phyloP scores from a whole-genome alignment of 1,140 invertebrate species.

The Lysiphlebus fabarum region DNA sequence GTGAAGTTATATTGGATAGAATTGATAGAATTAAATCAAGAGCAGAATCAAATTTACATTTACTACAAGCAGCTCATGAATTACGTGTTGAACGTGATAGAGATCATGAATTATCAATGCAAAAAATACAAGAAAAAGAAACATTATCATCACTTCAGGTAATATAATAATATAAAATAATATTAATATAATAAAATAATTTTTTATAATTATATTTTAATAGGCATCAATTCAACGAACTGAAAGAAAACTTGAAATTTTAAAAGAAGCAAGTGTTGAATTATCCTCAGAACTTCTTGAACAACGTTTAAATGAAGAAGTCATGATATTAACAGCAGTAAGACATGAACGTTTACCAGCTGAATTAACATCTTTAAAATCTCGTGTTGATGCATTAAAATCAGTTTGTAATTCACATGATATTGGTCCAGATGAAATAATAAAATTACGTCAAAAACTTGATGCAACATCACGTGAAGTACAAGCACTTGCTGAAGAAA shows the following conservation, averaged over 20 bases:
- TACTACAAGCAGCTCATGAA: slow-evolving; percentile 66
- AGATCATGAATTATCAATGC: slow-evolving; percentile 63
- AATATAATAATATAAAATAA: slow-evolving; percentile 7
- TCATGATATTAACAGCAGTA: slow-evolving; percentile 63
- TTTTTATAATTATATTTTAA: slow-evolving; percentile 13
- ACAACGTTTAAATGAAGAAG: slow-evolving; percentile 74
- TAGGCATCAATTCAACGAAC: slow-evolving; percentile 42
- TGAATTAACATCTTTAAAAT: slow-evolving; percentile 63
- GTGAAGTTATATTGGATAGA: slow-evolving; percentile 73
- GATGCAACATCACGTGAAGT: slow-evolving; percentile 40
- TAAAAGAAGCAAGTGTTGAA: slow-evolving; percentile 54
- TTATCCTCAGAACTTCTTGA: slow-evolving; percentile 58
- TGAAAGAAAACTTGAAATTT: slow-evolving; percentile 38
- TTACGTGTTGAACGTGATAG: slow-evolving; percentile 71
- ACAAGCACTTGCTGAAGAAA: slow-evolving; percentile 42
- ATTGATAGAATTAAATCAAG: slow-evolving; percentile 60
- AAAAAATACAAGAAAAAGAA: slow-evolving; percentile 45
- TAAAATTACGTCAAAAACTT: slow-evolving; percentile 53
- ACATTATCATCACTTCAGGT: slow-evolving; percentile 40
- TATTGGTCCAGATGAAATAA: slow-evolving; percentile 66
- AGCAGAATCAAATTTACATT: slow-evolving; percentile 38
- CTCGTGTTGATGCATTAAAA: slow-evolving; percentile 68
- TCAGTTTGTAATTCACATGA: slow-evolving; percentile 65
- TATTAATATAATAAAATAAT: slow-evolving; percentile 9
- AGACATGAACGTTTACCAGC: slow-evolving; percentile 76